phyloP scores from a whole-genome alignment of 2,888 invertebrate species.

The Ophion slaviceki region DNA sequence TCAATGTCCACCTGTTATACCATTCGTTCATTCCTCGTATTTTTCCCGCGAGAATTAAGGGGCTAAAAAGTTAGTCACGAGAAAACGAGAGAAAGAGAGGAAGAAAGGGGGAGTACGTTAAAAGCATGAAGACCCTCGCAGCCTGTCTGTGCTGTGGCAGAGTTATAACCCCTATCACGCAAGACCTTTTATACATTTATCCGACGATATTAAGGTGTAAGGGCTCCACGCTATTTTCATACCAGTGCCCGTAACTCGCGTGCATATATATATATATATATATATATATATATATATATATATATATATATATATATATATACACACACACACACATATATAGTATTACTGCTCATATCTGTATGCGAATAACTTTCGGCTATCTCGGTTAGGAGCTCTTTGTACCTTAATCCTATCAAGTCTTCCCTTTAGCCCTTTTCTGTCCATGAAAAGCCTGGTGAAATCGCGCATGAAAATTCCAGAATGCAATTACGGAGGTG shows the following conservation, averaged over 20 bases:
- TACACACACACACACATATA: too few species aligned
- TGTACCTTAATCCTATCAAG: not conserved
- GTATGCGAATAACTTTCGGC: not conserved
- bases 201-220: not conserved
- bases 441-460: not conserved
- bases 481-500: not conserved
- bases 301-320: too few species aligned
- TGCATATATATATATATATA: too few species aligned
- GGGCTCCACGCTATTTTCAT: not conserved
- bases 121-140: not conserved
- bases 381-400: not conserved
- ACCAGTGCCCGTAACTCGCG: not conserved
- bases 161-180: not conserved
- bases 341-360: not conserved
- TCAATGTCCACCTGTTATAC: constrained; percentile 1
- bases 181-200: not conserved
- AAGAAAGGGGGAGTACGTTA: not conserved
- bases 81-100: not conserved
- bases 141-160: not conserved
- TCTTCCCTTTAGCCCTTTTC: not conserved
- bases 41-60: not conserved
- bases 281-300: too few species aligned
- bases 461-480: not conserved
- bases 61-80: not conserved
- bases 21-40: not conserved